Evolutionary conservation across 2,888 invertebrate species (phyloP), one percentile per base, ranked within the genome.

Genomic region (Cremastinae sp.): DNA sequence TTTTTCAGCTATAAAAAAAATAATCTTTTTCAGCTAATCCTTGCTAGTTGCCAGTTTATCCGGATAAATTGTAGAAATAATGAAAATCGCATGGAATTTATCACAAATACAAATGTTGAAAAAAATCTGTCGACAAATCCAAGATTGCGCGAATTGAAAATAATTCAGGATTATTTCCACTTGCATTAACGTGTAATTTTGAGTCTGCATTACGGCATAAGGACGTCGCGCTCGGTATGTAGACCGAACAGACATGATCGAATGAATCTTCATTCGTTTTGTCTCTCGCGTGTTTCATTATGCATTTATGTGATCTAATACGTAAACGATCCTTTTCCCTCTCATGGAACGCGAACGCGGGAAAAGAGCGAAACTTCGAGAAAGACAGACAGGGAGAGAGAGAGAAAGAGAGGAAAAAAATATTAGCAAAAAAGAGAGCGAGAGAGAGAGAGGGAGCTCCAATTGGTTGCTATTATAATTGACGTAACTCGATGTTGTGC

Each of bases 401-500:
- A 39, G 14, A 56, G 39, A 55, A 41, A 43, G 28, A 28, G 68
- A 43, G 47, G 20, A 18, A 18, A 16, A 41, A 35, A n/a, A 9
- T 51, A 45, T 9, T 16, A 49, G 28, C 28, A 18, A 58, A 28
- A 58, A 16, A 51, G 28, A 35, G 47, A 16, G 35, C 43, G 45
- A 35, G 16, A 65, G 14, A 8, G 64, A 45, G 22, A 75, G 16
- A 59, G 39, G 14, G 72, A 37, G 55, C 59, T 53, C 39, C 64
- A 75, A 70, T 75, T 75, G 75, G 59, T 41, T 35, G 55, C 45
- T 66, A 61, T 39, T 51, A 47, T 75, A 75, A 75, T 75, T 75
- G 74, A 75, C 74, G 65, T 75, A 70, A 75, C 65, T 65, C 74
- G 65, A 75, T 70, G 74, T 55, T 64, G 65, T 37, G 37, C 39